Base-by-base conservation (phyloP, 2,888 invertebrate genomes). In the Prosapia bicincta region DNA sequence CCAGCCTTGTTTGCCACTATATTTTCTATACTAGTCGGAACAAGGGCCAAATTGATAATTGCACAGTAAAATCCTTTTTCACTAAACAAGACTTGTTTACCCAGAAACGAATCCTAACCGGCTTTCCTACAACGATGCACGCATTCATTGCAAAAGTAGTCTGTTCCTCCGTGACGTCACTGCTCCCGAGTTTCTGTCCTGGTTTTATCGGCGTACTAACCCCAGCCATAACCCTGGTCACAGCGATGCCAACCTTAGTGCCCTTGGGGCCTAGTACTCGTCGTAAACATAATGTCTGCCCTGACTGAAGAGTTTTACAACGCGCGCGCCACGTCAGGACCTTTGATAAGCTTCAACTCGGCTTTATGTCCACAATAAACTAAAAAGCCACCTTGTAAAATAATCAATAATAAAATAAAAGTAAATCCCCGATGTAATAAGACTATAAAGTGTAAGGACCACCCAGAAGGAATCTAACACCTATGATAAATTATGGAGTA, bases 351-450 rank as follows among this genome's bases (percentile, higher is more conserved):
- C 54, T 54, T 54, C 13, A 20, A 20, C 20, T 54, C 54, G 20
- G 20, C 20, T 54, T 54, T 54, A 54, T 54, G 54, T 54, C 3
- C n/a, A n/a, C 54, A 54, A 54, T 54, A 54, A 54, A 54, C 20
- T 54, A 54, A 54, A 54, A 54, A 54, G 54, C 54, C 54, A 54
- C 54, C 54, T 54, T 54, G 54, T 54, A 54, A 54, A 54, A 54
- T 13, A 54, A 54, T 54, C 54, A 54, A 54, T 54, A 54, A 54
- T 20, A 54, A 54, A 54, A 54, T 54, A 54, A 54, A 54, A 54
- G 13, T 54, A 54, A 54, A 54, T 54, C 54, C 20, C 5, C 54
- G 54, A 6, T 20, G 20, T 38, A 38, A 38, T 38, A 38, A 38
- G 13, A 38, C 38, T 15, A 10, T 38, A 38, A 38, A 38, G 13